These are phyloP conservation scores for Ophonus ardosiacus DNA, from an alignment of 2,888 invertebrate genomes.

Conservation along the genomic window DNA sequence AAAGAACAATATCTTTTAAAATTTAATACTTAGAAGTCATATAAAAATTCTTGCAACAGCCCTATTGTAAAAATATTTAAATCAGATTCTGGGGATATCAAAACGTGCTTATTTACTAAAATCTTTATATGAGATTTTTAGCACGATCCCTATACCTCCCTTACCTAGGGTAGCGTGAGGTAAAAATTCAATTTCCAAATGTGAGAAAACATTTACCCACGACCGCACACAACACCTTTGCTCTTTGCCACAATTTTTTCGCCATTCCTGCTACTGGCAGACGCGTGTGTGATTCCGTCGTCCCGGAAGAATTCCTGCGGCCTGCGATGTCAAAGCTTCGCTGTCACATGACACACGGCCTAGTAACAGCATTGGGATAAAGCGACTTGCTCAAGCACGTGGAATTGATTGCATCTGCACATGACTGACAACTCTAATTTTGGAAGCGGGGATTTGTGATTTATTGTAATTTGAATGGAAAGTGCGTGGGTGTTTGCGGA, in stretches of 20 bases:
- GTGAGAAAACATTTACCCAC: conserved; percentile 13
- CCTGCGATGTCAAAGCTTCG: conserved; percentile 27
- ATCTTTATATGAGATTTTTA: no score
- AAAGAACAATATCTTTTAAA: no score
- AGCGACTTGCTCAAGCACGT: conserved; percentile 6
- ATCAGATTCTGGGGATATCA: no score
- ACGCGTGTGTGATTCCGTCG: background rate
- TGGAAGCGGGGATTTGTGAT: background rate
- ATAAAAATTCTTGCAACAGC: no score
- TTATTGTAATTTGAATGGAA: conserved; percentile 6
- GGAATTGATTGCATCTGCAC: conserved; percentile 43
- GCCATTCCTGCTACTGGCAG: background rate
- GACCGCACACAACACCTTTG: background rate
- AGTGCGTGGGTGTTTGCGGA: background rate
- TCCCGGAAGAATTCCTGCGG: conserved; percentile 25
- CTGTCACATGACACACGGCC: background rate
- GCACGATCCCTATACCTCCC: no score
- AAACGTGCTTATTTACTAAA: no score
- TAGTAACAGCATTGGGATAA: background rate
- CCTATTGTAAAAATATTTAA: no score
- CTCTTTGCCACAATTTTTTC: background rate
- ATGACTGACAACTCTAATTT: conserved; percentile 30
- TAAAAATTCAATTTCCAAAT: no score
- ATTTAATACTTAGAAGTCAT: no score
- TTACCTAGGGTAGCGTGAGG: no score